These are phyloP conservation scores for Peromyscus californicus DNA, from an alignment of 2,113 vertebrate species.

Conservation along the genomic window DNA sequence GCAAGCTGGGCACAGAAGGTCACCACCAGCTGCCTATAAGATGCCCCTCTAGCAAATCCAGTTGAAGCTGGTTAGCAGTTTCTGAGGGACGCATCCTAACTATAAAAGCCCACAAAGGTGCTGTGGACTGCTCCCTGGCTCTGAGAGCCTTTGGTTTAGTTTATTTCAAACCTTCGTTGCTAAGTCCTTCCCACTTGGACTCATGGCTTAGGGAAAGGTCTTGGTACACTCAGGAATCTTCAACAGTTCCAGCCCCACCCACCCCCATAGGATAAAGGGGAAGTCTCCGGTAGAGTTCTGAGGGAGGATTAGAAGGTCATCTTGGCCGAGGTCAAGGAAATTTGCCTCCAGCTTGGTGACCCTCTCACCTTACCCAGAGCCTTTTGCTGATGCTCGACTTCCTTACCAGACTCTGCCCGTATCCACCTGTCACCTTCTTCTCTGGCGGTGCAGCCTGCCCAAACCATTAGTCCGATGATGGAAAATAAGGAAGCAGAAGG, in stretches of 20 bases:
- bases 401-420: not conserved
- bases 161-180: not conserved
- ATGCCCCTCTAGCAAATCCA: not conserved
- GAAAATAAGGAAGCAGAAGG: not conserved
- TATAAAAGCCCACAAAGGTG: not conserved
- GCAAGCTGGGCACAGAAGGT: too few relatives aligned
- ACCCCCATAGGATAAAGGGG: not conserved
- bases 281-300: not conserved
- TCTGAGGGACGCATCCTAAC: not conserved
- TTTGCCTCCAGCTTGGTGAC: not conserved
- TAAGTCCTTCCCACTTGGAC: not conserved
- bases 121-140: not conserved
- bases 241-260: rapidly evolving
- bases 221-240: not conserved
- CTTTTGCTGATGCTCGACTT: not conserved
- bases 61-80: not conserved
- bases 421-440: not conserved
- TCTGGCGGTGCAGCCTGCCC: too few relatives aligned
- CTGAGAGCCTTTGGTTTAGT: not conserved
- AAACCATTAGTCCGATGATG: not conserved
- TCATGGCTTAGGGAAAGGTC: not conserved
- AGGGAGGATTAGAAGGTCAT: not conserved
- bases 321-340: not conserved
- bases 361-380: too few relatives aligned
- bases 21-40: not conserved